Base-by-base conservation (phyloP, 2,797 vertebrate species). In the Pangasius larnaudii region DNA sequence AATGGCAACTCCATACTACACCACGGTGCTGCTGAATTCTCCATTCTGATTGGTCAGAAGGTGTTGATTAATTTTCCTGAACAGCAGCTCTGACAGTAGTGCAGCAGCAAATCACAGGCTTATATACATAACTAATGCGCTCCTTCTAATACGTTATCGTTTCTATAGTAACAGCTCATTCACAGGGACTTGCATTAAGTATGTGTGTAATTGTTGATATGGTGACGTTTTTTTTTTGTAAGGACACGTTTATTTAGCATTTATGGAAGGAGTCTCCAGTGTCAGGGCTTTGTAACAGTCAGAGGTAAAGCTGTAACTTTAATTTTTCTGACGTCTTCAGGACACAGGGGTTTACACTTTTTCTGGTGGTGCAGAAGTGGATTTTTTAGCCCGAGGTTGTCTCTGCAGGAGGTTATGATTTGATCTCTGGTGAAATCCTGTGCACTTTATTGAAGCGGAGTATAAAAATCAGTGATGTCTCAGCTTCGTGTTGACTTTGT, bases 401-500 rank as follows among this genome's bases (percentile, higher is more conserved):
- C 61, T 61, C 19, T 59, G 61, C 61, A 65, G 65, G 67, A 36
- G 33, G 67, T 36, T 16, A 5, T 18, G n/a, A 69, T 36, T 69
- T 71, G 5, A 69, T 36, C 0, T 16, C 11, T 30, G 53, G 53
- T 53, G 53, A 53, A 53, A 65, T n/a, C 30, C 65, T 69, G 22
- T 46, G 36, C 19, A 74, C 39, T 24, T 74, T 13, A 46, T 1
- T 74, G 30, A 69, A 69, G 30, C 5, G 9, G 10, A n/a, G 63
- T 7, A 19, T 69, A 67, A 67, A 67, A 16, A 10, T 67, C 3
- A 5, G 39, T 46, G 59, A 11, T 30, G 5, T 30, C 27, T 69
- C 30, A 58, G 10, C 22, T 61, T 24, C 7, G 22, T 72, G 67
- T 83, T 53, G 81, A 59, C 49, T 51, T 89, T 85, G 46, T 90